A percentile compares a stretch with the other conserved stretches of the same genome.
Conservation (phyloP, 2,888 invertebrate species). For the Augiades crinisus region DNA sequence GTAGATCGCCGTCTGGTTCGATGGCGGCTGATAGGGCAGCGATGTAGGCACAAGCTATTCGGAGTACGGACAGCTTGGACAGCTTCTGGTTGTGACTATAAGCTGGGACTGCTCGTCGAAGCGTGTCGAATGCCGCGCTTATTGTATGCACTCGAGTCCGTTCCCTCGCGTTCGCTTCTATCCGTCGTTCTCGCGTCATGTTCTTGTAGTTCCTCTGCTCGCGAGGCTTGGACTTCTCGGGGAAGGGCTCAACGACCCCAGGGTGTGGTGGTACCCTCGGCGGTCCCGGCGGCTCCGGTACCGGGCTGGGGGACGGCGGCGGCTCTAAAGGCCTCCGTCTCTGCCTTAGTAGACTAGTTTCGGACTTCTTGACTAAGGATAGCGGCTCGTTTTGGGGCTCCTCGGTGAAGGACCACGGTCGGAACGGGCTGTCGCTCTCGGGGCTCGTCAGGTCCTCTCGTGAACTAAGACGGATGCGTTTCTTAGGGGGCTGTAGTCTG, state of each 20-base stretch:
- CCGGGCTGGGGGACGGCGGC: conserved; percentile 49
- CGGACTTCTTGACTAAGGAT: conserved; percentile 80
- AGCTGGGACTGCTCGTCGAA: conserved; percentile 91
- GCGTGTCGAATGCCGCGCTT: conserved; percentile 95
- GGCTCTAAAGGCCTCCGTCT: conserved; percentile 59
- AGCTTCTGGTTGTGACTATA: conserved; percentile 97
- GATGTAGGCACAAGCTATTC: conserved; percentile 97
- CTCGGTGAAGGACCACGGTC: conserved; percentile 84
- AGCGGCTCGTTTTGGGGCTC: conserved; percentile 84
- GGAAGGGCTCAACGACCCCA: conserved; percentile 58
- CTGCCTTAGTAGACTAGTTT: conserved; percentile 56
- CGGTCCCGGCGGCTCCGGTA: conserved; percentile 52
- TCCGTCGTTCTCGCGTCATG: conserved; percentile 95
- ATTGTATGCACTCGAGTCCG: conserved; percentile 97
- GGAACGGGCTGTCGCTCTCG: conserved; percentile 77
- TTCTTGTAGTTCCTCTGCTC: conserved; percentile 96
- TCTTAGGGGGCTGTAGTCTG: conserved; percentile 84
- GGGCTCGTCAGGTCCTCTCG: conserved; percentile 61
- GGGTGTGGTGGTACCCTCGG: conserved; percentile 80
- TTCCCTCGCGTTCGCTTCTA: conserved; percentile 97
- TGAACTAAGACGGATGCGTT: conserved; percentile 82
- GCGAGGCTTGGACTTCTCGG: conserved; percentile 59
- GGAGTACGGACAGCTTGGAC: conserved; percentile 94
- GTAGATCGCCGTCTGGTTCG: conserved; percentile 85
- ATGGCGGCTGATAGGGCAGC: conserved; percentile 90